phyloP scores from a whole-genome alignment of 1,140 invertebrate species.

The Artemia franciscana region DNA sequence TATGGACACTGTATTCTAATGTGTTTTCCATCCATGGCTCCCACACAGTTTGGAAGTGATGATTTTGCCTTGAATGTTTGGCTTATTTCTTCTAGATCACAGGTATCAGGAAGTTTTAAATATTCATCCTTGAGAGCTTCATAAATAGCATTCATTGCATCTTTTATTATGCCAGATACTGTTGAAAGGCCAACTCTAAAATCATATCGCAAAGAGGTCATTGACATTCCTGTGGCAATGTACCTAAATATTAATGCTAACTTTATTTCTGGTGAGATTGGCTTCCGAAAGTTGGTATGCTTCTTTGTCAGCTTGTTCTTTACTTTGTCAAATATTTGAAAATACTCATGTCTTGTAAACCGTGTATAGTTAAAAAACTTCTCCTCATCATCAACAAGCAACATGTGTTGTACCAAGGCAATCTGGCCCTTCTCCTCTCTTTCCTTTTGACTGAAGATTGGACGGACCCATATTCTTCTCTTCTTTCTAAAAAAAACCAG shows the following conservation, averaged over 20 bases:
- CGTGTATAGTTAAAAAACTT: conserved; percentile 5
- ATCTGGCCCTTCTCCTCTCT: not conserved
- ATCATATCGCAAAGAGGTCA: conserved; percentile 1
- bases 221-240: conserved; percentile 4
- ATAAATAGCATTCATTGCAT: conserved; percentile 3
- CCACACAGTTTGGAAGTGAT: conserved; percentile 25
- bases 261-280: conserved; percentile 6
- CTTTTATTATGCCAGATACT: not conserved
- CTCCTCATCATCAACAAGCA: not conserved
- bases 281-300: conserved; percentile 1
- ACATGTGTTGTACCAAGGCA: not conserved
- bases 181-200: conserved; percentile 3
- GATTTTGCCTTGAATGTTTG: conserved; percentile 19
- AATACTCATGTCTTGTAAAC: conserved; percentile 3
- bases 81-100: conserved; percentile 12
- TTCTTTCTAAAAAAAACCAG: not conserved
- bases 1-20: conserved; percentile 14
- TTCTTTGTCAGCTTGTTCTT: conserved; percentile 1
- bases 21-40: conserved; percentile 19
- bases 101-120: conserved; percentile 9
- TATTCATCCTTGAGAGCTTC: conserved; percentile 9
- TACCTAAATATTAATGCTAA: conserved; percentile 1
- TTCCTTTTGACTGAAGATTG: not conserved
- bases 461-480: not conserved
- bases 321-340: conserved; percentile 1